Evolutionary conservation across 2,888 invertebrate species (phyloP).

Genomic region (Cerastoderma edule): DNA sequence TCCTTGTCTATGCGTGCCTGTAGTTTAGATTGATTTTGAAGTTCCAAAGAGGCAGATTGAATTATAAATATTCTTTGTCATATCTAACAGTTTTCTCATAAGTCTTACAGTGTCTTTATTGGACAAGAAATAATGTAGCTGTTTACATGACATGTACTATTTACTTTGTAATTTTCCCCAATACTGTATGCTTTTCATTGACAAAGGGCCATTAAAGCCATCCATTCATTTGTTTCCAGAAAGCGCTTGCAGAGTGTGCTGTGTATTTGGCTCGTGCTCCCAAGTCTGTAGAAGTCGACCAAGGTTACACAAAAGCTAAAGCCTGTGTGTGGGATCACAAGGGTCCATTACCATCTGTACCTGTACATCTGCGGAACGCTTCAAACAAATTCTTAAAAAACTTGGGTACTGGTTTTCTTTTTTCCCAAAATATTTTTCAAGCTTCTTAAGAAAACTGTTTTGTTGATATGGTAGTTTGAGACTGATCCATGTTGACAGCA

Average conservation of each 20-base stretch:
- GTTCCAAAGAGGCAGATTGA: too few relatives aligned
- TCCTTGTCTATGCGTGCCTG: too few relatives aligned
- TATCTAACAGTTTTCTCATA: too few relatives aligned
- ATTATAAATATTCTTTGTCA: too few relatives aligned
- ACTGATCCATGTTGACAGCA: too few relatives aligned
- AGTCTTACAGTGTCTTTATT: too few relatives aligned
- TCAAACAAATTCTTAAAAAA: slow-evolving; percentile 91
- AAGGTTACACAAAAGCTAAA: slow-evolving; percentile 87
- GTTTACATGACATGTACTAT: too few relatives aligned
- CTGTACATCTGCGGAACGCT: slow-evolving; percentile 92
- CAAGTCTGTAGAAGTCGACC: slow-evolving; percentile 88
- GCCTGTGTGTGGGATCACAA: slow-evolving; percentile 86
- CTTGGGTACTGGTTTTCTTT: slow-evolving; percentile 85
- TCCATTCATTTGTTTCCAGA: slow-evolving; percentile 67
- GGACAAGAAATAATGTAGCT: too few relatives aligned
- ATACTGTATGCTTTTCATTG: too few relatives aligned
- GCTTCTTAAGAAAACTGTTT: neutral
- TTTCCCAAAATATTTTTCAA: neutral
- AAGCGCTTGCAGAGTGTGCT: slow-evolving; percentile 90
- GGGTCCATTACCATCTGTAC: slow-evolving; percentile 90
- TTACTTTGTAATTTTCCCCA: too few relatives aligned
- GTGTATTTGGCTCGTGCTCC: slow-evolving; percentile 91
- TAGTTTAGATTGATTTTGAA: too few relatives aligned
- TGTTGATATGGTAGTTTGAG: neutral
- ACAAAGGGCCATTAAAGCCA: too few relatives aligned